Base-by-base conservation (phyloP, 1,140 invertebrate species). In the Apocrypta bakeri region DNA sequence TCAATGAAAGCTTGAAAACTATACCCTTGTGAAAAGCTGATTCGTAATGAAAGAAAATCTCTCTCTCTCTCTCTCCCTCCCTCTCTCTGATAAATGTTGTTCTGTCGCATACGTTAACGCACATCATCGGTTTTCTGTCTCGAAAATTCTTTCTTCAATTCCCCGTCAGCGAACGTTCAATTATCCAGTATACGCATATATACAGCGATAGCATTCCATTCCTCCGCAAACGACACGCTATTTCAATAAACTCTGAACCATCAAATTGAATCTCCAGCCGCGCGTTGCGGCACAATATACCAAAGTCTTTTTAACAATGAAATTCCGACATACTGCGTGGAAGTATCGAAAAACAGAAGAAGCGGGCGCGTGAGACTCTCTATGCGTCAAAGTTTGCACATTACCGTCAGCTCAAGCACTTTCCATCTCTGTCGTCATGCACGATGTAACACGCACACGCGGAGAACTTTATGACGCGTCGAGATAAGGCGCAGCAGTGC, bases 401-500 rank as follows among this genome's bases (percentile, higher is more conserved):
- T 66, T 29, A 27, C 63, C 63, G 9, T 24, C 48, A 56, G 9
- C 63, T 25, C 24, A 27, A 66, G 63, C 27, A 25, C 24, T 66
- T 66, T 29, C 63, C 63, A 29, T 29, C 63, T 66, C 63, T 66
- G 63, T 29, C 24, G 27, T 71, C 31, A 29, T 21, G 12, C 31
- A 6, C 68, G 31, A 33, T 17, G 48, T 56, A 56, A 56, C 17
- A 21, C 27, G 27, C 68, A n/a, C 31, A 29, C 31, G 27, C 17
- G 29, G 37, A 21, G 37, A n/a, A 56, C 48, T 73, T 73, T 73
- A 73, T 42, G 71, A 42, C 71, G 71, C 37, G 17, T 24, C n/a
- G 71, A 27, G 33, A 73, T 42, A 68, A 66, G 40, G 31, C 33
- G 56, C 42, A 14, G 2, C 24, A 71, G 27, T 14, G 64, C 17